These are phyloP conservation scores for Cyprinella venusta DNA, from an alignment of 2,797 vertebrate genomes.

Conservation along the genomic window DNA sequence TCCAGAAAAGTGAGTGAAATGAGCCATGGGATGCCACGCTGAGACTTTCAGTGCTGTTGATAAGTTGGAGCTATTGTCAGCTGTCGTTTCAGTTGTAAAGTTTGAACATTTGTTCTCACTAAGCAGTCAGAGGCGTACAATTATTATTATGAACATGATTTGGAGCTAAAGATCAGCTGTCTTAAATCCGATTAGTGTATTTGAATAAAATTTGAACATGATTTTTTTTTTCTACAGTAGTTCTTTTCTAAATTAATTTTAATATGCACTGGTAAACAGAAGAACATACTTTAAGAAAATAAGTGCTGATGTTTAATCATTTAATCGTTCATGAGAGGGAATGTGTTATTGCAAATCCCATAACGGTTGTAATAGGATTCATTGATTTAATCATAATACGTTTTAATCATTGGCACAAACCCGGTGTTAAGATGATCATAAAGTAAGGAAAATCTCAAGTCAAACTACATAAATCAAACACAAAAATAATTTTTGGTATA, in stretches of 20 bases:
- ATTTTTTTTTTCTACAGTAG: background rate
- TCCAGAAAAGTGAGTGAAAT: background rate
- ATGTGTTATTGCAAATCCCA: background rate
- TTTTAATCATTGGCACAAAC: background rate
- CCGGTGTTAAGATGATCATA: background rate
- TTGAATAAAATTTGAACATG: background rate
- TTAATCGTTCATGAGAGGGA: background rate
- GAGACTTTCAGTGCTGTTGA: background rate
- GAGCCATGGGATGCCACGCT: background rate
- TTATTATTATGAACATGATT: conserved; percentile 39
- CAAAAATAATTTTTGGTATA: background rate
- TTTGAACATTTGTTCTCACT: conserved; percentile 42
- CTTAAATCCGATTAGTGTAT: conserved; percentile 38
- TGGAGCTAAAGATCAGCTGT: conserved; percentile 45
- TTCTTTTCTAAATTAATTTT: background rate
- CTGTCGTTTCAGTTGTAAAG: conserved; percentile 25
- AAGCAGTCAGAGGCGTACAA: conserved; percentile 21
- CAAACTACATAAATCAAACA: background rate
- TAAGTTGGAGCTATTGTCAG: conserved; percentile 6
- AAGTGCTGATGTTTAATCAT: background rate
- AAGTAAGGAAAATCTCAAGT: conserved; percentile 1
- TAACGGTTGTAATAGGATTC: background rate
- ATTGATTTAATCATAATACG: no score
- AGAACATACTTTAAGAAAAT: background rate
- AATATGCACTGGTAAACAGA: background rate